A percentile compares a stretch with the other conserved stretches of the same genome.
These are phyloP conservation scores for Podocnemis expansa DNA, from an alignment of 2,113 vertebrate genomes.

Conservation along the genomic window DNA sequence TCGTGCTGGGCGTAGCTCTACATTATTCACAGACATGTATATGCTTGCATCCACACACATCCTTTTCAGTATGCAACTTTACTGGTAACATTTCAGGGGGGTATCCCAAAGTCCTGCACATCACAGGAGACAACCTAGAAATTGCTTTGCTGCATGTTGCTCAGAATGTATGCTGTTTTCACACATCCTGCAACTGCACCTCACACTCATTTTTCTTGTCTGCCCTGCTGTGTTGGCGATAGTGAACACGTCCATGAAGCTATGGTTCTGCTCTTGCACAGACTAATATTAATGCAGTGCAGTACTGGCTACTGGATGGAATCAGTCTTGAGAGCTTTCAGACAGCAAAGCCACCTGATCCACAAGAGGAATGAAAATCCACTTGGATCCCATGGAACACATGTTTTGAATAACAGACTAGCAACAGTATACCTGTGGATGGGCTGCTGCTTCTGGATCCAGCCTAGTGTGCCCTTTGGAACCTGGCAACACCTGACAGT, in stretches of 20 bases:
- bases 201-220: not conserved
- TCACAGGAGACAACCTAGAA: not conserved
- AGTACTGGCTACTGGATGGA: not conserved
- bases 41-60: not conserved
- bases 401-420: not conserved
- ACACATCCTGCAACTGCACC: not conserved
- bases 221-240: not conserved
- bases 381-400: not conserved
- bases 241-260: not conserved
- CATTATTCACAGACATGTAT: not conserved
- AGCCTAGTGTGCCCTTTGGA: not conserved
- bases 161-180: not conserved
- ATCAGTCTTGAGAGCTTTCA: not conserved
- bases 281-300: not conserved
- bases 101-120: not conserved
- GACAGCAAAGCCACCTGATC: not conserved
- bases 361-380: not conserved
- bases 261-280: not conserved
- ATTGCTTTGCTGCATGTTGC: not conserved
- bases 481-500: not conserved
- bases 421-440: not conserved
- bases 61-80: not conserved
- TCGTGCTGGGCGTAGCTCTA: not conserved
- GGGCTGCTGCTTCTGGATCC: not conserved
- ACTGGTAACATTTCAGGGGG: not conserved